phyloP scores from a whole-genome alignment of 2,888 invertebrate species.

The Anagyrus pseudococci region DNA sequence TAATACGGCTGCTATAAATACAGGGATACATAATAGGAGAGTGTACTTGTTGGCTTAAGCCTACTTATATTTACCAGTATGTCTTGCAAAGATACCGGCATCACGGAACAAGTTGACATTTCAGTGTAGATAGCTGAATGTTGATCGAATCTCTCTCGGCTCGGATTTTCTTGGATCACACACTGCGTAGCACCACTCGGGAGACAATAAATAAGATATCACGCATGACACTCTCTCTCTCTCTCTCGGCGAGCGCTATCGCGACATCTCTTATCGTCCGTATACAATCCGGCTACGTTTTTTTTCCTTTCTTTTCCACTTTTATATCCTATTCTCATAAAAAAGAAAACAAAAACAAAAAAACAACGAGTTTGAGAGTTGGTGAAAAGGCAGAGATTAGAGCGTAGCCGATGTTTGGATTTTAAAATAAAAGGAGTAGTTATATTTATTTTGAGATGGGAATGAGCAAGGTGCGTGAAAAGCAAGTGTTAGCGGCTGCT shows the following conservation, averaged over 20 bases:
- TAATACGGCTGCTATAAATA: constrained; percentile 4
- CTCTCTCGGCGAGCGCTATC: too few relatives aligned
- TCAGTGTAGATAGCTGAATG: constrained; percentile 17
- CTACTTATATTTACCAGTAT: constrained; percentile 56
- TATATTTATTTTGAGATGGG: neutral
- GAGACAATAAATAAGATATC: neutral
- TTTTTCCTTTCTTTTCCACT: too few relatives aligned
- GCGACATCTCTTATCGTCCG: too few relatives aligned
- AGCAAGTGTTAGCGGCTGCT: constrained; percentile 51
- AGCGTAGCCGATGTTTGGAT: neutral
- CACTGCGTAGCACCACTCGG: constrained; percentile 2
- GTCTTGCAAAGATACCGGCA: constrained; percentile 60
- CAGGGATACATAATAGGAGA: neutral
- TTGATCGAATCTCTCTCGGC: neutral
- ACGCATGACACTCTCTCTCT: neutral
- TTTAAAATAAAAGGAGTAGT: too few relatives aligned
- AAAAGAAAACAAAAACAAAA: neutral
- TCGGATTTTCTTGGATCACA: neutral
- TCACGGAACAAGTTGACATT: constrained; percentile 59
- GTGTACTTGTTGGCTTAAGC: too few relatives aligned
- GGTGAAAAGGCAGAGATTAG: neutral
- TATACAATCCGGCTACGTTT: too few relatives aligned
- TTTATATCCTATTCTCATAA: too few relatives aligned
- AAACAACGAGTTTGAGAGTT: neutral
- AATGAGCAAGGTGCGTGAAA: too few relatives aligned